Conservation (phyloP, 2,888 invertebrate species). For the Plemyria rubiginata region DNA sequence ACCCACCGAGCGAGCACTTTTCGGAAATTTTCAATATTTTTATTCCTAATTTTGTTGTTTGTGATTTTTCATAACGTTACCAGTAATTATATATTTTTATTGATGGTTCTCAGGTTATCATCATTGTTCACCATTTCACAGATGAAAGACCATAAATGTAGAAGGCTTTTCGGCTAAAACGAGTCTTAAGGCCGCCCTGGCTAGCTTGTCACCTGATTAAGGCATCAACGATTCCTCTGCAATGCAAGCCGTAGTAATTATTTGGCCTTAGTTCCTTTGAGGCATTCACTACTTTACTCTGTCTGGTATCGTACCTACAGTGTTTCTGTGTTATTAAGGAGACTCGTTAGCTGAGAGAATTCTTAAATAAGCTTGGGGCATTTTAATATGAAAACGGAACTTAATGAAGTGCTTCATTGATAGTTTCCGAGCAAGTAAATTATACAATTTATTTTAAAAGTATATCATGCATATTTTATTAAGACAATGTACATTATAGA, state of each 20-base stretch:
- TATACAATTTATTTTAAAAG: neutral
- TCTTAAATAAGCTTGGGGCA: constrained; percentile 27
- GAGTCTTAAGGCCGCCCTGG: constrained; percentile 5
- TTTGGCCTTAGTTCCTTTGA: constrained; percentile 59
- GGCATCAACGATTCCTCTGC: constrained; percentile 67
- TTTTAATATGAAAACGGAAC: constrained; percentile 12
- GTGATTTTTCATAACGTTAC: too few relatives aligned
- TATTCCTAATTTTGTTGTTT: too few relatives aligned
- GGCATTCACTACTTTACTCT: constrained; percentile 45
- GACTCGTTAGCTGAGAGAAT: constrained; percentile 35
- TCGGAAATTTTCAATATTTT: too few relatives aligned
- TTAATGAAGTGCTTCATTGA: constrained; percentile 17
- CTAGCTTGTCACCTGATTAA: constrained; percentile 72
- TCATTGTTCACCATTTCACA: too few relatives aligned
- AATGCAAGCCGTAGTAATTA: constrained; percentile 65
- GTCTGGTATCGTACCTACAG: constrained; percentile 34
- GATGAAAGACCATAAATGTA: too few relatives aligned
- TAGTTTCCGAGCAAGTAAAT: constrained; percentile 5
- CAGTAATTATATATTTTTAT: too few relatives aligned
- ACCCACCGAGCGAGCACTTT: too few relatives aligned
- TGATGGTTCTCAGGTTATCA: too few relatives aligned
- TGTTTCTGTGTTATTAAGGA: constrained; percentile 33
- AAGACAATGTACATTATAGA: too few relatives aligned
- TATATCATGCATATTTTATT: too few relatives aligned
- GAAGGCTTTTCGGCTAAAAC: constrained; percentile 4